phyloP scores from a whole-genome alignment of 2,888 invertebrate species.

The Cephus rjabovi region DNA sequence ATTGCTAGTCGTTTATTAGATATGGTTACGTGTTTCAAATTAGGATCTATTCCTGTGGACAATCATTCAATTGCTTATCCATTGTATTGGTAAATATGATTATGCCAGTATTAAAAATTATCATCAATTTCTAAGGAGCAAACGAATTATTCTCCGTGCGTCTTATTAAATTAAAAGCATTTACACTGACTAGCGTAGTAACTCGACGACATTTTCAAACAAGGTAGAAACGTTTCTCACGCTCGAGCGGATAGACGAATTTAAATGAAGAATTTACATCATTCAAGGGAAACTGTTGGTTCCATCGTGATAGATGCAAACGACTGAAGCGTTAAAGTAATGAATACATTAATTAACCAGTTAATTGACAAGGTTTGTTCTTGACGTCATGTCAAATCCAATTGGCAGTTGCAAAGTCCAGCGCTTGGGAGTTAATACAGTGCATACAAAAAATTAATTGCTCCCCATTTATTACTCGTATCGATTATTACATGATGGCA shows the following conservation, averaged over 20 bases:
- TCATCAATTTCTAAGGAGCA: background rate
- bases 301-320: background rate
- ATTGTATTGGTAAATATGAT: background rate
- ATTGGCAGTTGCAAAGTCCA: background rate
- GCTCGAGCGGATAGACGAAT: background rate
- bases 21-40: background rate
- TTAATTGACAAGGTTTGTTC: slow-evolving; percentile 5
- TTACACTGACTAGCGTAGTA: background rate
- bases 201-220: background rate
- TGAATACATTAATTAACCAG: slow-evolving; percentile 6
- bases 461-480: background rate
- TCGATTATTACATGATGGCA: background rate
- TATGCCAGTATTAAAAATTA: background rate
- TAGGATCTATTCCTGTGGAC: background rate
- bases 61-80: background rate
- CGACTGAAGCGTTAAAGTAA: slow-evolving; percentile 11
- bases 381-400: background rate
- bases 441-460: background rate
- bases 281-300: slow-evolving; percentile 5
- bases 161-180: background rate
- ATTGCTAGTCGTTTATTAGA: background rate
- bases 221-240: background rate
- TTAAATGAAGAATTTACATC: background rate
- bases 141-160: background rate
- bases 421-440: background rate